Evolutionary conservation across 1,140 invertebrate species (phyloP).

Genomic region (Drosophila nebulosa): DNA sequence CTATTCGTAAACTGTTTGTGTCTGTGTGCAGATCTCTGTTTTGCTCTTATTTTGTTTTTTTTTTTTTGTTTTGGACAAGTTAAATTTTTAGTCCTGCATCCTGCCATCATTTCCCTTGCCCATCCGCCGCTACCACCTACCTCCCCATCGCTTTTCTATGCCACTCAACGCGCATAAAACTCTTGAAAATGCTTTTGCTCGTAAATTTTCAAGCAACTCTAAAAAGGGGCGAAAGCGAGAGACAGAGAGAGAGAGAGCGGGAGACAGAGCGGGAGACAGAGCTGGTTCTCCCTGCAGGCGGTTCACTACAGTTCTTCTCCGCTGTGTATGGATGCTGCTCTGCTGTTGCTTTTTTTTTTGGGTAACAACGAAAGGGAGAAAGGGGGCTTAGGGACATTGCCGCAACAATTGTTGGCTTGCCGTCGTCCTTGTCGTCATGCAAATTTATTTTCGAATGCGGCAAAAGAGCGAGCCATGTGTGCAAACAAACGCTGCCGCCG

Average conservation of each 20-base stretch:
- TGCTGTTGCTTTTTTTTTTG: conserved; percentile 17
- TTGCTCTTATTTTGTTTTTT: conserved; percentile 11
- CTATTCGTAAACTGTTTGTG: conserved; percentile 25
- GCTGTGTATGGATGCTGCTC: conserved; percentile 23
- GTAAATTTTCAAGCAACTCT: conserved; percentile 73
- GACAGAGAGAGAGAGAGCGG: neutral
- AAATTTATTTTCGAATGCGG: conserved; percentile 76
- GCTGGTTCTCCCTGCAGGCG: conserved; percentile 42
- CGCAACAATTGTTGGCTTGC: conserved; percentile 76
- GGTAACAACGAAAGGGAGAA: neutral
- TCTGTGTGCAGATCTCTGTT: conserved; percentile 11
- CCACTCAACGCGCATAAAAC: conserved; percentile 75
- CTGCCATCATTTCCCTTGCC: neutral
- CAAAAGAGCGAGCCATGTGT: conserved; percentile 55
- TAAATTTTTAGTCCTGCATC: conserved; percentile 55
- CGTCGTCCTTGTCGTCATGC: conserved; percentile 46
- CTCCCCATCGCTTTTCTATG: conserved; percentile 17
- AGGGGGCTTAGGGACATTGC: conserved; percentile 45
- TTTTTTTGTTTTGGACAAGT: conserved; percentile 44
- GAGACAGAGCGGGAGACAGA: conserved; percentile 5
- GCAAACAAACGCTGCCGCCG: conserved; percentile 41
- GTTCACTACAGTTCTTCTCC: conserved; percentile 21
- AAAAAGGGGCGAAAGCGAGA: conserved; percentile 13
- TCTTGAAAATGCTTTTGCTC: conserved; percentile 79
- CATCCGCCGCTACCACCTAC: neutral